Base-by-base conservation (phyloP, 2,113 vertebrate genomes). In the Megatriorchis doriae region DNA sequence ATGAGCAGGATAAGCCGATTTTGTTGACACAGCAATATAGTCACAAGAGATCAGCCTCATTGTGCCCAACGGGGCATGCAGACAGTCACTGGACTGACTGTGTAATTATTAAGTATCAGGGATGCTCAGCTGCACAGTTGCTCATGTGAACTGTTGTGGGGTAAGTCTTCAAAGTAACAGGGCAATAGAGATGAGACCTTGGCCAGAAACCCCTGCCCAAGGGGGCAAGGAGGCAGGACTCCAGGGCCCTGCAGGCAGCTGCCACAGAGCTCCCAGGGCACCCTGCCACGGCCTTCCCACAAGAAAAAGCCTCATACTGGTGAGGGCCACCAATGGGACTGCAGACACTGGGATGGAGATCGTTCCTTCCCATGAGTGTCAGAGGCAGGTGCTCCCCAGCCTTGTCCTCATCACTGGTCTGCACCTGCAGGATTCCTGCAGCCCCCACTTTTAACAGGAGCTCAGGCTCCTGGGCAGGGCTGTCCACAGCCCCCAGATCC, bases 11-110 rank as follows among this genome's bases (percentile, higher is more conserved):
- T 43, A 58, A 96, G 56, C 65, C 81, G 81, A 81, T 94, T 84
- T 63, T 89, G 90, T 77, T 94, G 95, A 95, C 94, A 81, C 63
- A 62, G 84, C 2, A 13, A 88, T 86, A 88, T 1, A 89, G 84
- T 53, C 95, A 84, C 81, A 94, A 52, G 81, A 89, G 59, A 94
- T 95, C 89, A 94, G 92, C 73, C 78, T 84, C 95, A 91, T 7
- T 13, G 81, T 81, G 92, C 90, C 87, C 95, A 84, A 36, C 42
- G 77, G 78, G 87, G 77, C 84, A 40, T 40, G 77, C 84, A 89
- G 58, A 77, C 52, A 73, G 83, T 17, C 87, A 38, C 77, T 42
- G 84, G 52, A 43, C 80, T 83, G 79, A 36, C 70, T 50, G 27
- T 21, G 66, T 47, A 47, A 67, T 47, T 50, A 63, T 40, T 25